These are phyloP conservation scores for Procapra przewalskii DNA, from an alignment of 2,113 vertebrate genomes.

Conservation along the genomic window DNA sequence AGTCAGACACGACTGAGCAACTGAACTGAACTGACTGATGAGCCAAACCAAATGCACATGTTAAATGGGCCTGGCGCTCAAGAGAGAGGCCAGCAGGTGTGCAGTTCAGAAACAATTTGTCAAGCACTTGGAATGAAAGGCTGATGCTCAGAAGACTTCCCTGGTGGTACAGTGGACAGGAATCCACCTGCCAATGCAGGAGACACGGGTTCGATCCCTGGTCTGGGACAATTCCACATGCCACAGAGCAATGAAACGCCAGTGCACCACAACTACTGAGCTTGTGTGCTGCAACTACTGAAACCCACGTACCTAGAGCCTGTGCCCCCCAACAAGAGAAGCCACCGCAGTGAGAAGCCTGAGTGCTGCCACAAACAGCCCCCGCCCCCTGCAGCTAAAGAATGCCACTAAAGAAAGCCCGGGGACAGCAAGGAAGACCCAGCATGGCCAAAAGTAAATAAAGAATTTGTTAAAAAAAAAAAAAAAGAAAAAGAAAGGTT, in stretches of 20 bases:
- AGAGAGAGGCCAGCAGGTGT: background rate
- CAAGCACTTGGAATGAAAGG: background rate
- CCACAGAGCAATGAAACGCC: background rate
- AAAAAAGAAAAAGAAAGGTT: background rate
- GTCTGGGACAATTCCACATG: background rate
- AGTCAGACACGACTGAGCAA: rapidly evolving
- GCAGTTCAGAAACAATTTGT: background rate
- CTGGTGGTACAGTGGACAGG: background rate
- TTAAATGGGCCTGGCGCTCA: background rate
- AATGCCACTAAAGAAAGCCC: background rate
- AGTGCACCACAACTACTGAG: background rate
- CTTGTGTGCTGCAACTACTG: background rate
- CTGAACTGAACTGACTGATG: too few species aligned
- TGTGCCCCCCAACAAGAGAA: background rate
- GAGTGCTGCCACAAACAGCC: background rate
- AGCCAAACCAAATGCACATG: background rate
- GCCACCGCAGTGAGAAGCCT: background rate
- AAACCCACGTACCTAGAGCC: background rate
- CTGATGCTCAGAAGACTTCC: background rate
- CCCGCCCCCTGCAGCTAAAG: background rate
- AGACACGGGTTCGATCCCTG: background rate
- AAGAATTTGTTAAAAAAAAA: background rate
- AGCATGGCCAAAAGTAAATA: background rate
- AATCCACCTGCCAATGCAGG: background rate
- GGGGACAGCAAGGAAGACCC: background rate